Base-by-base conservation (phyloP, 2,888 invertebrate species). In the Melipona beecheii region DNA sequence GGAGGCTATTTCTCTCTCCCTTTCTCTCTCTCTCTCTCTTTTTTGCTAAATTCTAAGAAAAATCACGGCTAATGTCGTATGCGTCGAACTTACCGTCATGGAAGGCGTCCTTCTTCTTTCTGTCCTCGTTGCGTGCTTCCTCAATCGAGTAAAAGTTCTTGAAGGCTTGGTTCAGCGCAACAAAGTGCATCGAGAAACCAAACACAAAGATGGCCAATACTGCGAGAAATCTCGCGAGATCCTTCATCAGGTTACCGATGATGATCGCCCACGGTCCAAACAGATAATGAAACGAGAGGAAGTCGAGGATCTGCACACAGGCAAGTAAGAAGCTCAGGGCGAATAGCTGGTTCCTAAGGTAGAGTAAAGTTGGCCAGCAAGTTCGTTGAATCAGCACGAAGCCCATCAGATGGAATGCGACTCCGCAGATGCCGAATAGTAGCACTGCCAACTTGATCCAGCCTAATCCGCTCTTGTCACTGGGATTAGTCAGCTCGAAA, bases 181-280 rank as follows among this genome's bases (percentile, higher is more conserved):
- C 98, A 89, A 98, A 97, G 92, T 98, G 98, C 97, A 99, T 98
- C 2, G 99, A 99, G 95, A 99, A 99, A 82, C 99, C 99, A 91
- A 99, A 97, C 90, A 99, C 98, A 95, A 99, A 99, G 94, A 99
- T 99, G 54, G 98, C 97, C 93, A 99, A 95, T 43, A 99, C 99
- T 69, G 99, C 99, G 86, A 99, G 96, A 95, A 99, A 99, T 93
- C 99, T 96, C n/a, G 98, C 98, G 90, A 99, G 95, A 95, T 99
- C 99, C 94, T 98, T 98, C 96, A 98, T 97, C 78, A 98, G 95
- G 94, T 98, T 98, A 36, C 99, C 98, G 92, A 99, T 99, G 94
- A 99, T 99, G 93, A 99, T 99, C 54, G 99, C 99, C 99, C 99
- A 99, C 0, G 99, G 99, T 69, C 99, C 99, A 94, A 99, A 99